phyloP scores from a whole-genome alignment of 1,140 invertebrate genomes.

The Drosophila ogumai region DNA sequence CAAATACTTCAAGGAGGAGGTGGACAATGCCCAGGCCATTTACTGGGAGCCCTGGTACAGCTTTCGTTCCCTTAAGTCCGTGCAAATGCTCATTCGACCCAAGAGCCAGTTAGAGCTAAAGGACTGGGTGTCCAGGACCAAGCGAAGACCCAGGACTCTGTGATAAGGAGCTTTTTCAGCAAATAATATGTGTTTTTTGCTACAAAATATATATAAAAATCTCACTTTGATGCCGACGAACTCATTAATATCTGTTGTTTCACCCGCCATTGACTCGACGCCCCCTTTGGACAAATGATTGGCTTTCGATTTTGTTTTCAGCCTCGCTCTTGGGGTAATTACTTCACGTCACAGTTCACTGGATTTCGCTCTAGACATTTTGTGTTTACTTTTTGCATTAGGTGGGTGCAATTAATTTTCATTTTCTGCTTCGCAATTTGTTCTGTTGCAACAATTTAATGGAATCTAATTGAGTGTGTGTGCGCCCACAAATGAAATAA shows the following conservation, averaged over 20 bases:
- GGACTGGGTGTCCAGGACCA: neutral
- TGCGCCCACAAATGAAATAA: conserved; percentile 41
- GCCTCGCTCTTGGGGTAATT: conserved; percentile 30
- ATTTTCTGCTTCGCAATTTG: conserved; percentile 42
- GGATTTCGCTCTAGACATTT: conserved; percentile 41
- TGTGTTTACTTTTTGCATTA: conserved; percentile 29
- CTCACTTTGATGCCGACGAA: neutral
- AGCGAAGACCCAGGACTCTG: neutral
- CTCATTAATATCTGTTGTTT: conserved; percentile 25
- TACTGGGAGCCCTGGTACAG: conserved; percentile 74
- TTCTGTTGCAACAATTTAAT: conserved; percentile 59
- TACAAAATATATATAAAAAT: conserved; percentile 15
- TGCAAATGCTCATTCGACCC: conserved; percentile 66
- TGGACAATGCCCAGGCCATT: conserved; percentile 50
- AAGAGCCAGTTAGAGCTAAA: conserved; percentile 45
- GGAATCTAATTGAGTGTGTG: conserved; percentile 63
- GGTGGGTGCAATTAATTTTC: conserved; percentile 66
- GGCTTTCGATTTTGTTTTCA: conserved; percentile 34
- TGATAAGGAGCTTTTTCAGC: neutral
- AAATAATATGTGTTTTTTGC: neutral
- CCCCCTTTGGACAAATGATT: conserved; percentile 32
- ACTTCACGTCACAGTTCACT: conserved; percentile 54
- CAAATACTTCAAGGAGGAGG: conserved; percentile 55
- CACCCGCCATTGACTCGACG: conserved; percentile 1
- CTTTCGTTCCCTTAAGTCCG: conserved; percentile 63